Conservation (phyloP, 2,888 invertebrate species). For the Limulus polyphemus region DNA sequence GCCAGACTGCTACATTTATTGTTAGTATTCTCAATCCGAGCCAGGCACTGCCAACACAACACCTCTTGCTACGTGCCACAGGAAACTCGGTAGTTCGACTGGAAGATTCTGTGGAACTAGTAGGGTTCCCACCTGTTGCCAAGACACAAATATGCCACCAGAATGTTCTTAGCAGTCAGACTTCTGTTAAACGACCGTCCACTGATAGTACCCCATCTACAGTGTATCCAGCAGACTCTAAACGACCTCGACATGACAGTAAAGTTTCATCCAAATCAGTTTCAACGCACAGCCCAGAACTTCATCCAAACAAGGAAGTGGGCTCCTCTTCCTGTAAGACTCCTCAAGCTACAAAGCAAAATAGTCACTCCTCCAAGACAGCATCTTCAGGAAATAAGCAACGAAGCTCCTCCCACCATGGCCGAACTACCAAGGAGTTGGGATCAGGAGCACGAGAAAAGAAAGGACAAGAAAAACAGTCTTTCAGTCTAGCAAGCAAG, state of each 20-base stretch:
- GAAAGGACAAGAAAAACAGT: too few species aligned
- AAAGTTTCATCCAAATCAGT: slow-evolving; percentile 5
- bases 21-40: not conserved
- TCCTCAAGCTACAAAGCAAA: too few species aligned
- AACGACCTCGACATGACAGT: slow-evolving; percentile 14
- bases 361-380: too few species aligned
- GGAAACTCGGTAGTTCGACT: not conserved
- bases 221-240: slow-evolving; percentile 6
- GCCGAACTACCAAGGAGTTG: too few species aligned
- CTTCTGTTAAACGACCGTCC: slow-evolving; percentile 21
- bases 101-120: slow-evolving; percentile 19
- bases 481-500: too few species aligned
- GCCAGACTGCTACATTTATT: not conserved
- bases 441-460: too few species aligned
- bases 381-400: too few species aligned
- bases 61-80: not conserved
- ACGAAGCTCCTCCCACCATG: too few species aligned
- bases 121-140: slow-evolving; percentile 24
- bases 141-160: slow-evolving; percentile 23
- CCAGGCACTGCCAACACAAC: not conserved
- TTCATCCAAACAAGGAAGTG: too few species aligned
- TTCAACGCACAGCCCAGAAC: too few species aligned
- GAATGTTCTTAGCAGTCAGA: slow-evolving; percentile 14
- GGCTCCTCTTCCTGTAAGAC: too few species aligned
- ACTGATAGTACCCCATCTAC: slow-evolving; percentile 9